Conservation (phyloP, 2,113 vertebrate genomes). For the Psephotus haematonotus region DNA sequence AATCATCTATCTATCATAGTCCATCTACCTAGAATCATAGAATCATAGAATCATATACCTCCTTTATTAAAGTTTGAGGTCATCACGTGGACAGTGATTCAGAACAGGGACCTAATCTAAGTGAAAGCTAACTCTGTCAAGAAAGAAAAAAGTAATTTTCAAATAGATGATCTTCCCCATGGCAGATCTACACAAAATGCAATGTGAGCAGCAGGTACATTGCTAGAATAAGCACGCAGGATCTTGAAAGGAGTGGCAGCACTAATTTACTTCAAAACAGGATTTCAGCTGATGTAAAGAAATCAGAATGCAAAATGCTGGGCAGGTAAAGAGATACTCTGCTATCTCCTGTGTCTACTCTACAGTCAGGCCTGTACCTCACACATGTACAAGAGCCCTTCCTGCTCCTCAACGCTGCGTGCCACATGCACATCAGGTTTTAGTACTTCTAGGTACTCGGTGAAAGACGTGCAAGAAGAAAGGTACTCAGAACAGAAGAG, state of each 20-base stretch:
- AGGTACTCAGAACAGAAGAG: not conserved
- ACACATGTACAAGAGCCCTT: not conserved
- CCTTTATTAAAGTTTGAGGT: not conserved
- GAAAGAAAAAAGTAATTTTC: not conserved
- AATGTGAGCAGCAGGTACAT: not conserved
- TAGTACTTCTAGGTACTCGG: accelerated
- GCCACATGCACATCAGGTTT: not conserved
- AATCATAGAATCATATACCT: no score
- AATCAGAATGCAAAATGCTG: not conserved
- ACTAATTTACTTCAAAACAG: not conserved
- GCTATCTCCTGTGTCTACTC: not conserved
- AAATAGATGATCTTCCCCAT: not conserved
- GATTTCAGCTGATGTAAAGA: not conserved
- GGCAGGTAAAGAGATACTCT: not conserved
- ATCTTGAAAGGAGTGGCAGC: not conserved
- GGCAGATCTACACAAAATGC: not conserved
- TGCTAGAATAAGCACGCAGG: not conserved
- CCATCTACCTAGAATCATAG: no score
- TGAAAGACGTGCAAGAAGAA: not conserved
- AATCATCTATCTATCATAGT: no score
- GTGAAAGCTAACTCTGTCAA: not conserved
- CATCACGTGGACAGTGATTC: not conserved
- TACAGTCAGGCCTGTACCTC: not conserved
- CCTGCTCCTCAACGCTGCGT: not conserved
- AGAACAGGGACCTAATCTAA: not conserved